A percentile compares a stretch with the other conserved stretches of the same genome.
Conservation (phyloP, 1,140 invertebrate genomes). For the Saccostrea echinata region DNA sequence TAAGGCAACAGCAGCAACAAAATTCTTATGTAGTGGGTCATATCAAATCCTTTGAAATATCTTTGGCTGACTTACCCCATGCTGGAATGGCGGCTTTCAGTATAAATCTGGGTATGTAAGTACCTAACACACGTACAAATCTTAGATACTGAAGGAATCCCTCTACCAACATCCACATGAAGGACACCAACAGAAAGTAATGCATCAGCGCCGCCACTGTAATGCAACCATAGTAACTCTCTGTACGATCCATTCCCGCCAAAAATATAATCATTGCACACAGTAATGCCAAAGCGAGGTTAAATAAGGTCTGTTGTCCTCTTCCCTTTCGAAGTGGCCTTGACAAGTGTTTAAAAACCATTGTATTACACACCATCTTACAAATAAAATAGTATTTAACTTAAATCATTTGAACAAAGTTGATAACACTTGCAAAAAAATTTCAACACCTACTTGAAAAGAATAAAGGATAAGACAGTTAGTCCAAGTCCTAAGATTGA, state of each 20-base stretch:
- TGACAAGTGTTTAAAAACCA: background rate
- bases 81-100: slow-evolving; percentile 78
- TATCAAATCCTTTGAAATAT: too few relatives aligned
- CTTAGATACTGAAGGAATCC: slow-evolving; percentile 80
- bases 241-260: slow-evolving; percentile 69
- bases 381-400: background rate
- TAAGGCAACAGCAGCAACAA: too few relatives aligned
- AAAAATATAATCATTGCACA: slow-evolving; percentile 72
- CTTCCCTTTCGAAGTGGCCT: slow-evolving; percentile 72
- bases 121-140: slow-evolving; percentile 81
- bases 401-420: background rate
- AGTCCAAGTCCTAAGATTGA: slow-evolving; percentile 72
- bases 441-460: slow-evolving; percentile 71
- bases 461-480: slow-evolving; percentile 71
- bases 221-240: slow-evolving; percentile 70
- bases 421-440: background rate
- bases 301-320: slow-evolving; percentile 75
- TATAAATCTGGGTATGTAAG: slow-evolving; percentile 78
- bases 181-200: slow-evolving; percentile 80
- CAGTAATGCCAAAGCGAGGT: slow-evolving; percentile 72
- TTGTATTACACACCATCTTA: background rate
- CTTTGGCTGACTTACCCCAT: slow-evolving; percentile 74
- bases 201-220: slow-evolving; percentile 78
- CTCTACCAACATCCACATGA: slow-evolving; percentile 81
- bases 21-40: too few relatives aligned